Conservation (phyloP, 1,140 invertebrate genomes). For the Trachelipus rathkii region DNA sequence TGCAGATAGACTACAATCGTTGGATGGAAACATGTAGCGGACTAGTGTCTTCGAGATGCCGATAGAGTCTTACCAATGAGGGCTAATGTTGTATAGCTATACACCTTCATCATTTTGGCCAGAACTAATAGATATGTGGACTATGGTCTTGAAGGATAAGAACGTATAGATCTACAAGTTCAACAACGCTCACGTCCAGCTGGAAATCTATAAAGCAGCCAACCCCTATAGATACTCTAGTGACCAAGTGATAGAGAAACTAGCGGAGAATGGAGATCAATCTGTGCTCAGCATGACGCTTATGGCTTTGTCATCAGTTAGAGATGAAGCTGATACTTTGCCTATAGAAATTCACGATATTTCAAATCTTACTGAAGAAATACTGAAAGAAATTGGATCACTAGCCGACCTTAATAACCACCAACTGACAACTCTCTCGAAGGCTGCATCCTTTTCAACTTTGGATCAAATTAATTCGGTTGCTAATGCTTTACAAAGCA, state of each 20-base stretch:
- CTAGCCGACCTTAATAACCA: constrained; percentile 3
- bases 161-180: too few relatives aligned
- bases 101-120: too few relatives aligned
- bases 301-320: constrained; percentile 21
- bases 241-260: too few relatives aligned
- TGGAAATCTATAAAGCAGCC: too few relatives aligned
- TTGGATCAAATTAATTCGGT: constrained; percentile 16
- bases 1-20: too few relatives aligned
- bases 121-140: too few relatives aligned
- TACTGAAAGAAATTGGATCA: not conserved
- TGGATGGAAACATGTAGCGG: too few relatives aligned
- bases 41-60: too few relatives aligned
- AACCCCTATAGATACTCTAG: not conserved
- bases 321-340: constrained; percentile 6
- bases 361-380: constrained; percentile 22
- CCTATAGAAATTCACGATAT: not conserved
- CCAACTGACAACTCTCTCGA: constrained; percentile 1
- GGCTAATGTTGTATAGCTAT: too few relatives aligned
- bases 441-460: not conserved
- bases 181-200: too few relatives aligned
- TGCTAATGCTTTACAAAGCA: not conserved
- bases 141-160: too few relatives aligned
- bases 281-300: constrained; percentile 5
- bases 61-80: too few relatives aligned
- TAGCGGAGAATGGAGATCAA: constrained; percentile 16